A percentile compares a stretch with the other conserved stretches of the same genome.
Conservation (phyloP, 2,797 vertebrate genomes). For the Tauraco hartlaubi region DNA sequence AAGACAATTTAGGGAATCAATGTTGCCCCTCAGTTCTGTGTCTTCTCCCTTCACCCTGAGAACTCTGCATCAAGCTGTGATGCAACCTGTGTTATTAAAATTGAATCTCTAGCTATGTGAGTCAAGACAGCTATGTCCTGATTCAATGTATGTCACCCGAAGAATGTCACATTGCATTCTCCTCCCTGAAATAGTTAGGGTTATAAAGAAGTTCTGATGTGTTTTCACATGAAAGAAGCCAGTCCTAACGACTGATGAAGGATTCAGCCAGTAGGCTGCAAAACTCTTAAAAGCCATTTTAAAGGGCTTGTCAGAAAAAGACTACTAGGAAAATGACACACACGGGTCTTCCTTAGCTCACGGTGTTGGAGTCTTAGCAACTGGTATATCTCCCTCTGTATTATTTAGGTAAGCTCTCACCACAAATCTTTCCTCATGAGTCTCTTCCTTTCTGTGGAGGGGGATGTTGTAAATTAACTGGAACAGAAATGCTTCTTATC, state of each 20-base stretch:
- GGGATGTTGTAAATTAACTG: not conserved
- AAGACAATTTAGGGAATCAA: not conserved
- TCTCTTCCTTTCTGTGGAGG: not conserved
- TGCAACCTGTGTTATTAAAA: not conserved
- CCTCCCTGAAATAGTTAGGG: not conserved
- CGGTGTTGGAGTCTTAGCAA: not conserved
- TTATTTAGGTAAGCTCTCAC: slow-evolving; percentile 5
- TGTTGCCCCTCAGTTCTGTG: not conserved
- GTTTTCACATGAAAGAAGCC: slow-evolving; percentile 18
- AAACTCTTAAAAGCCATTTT: not conserved
- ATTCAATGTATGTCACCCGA: not conserved
- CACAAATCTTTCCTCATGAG: not conserved
- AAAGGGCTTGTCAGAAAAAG: not conserved
- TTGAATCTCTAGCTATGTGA: not conserved
- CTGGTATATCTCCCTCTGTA: not conserved
- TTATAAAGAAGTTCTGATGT: slow-evolving; percentile 22
- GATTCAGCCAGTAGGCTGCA: slow-evolving; percentile 7
- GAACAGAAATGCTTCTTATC: not conserved
- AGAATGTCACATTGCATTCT: slow-evolving; percentile 13
- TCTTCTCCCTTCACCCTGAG: not conserved
- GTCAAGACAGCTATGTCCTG: not conserved
- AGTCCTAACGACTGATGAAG: slow-evolving; percentile 16
- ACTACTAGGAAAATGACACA: not conserved
- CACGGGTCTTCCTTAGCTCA: not conserved
- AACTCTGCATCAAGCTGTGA: not conserved